Conservation (phyloP, 2,113 vertebrate species). For the Hyla sarda region DNA sequence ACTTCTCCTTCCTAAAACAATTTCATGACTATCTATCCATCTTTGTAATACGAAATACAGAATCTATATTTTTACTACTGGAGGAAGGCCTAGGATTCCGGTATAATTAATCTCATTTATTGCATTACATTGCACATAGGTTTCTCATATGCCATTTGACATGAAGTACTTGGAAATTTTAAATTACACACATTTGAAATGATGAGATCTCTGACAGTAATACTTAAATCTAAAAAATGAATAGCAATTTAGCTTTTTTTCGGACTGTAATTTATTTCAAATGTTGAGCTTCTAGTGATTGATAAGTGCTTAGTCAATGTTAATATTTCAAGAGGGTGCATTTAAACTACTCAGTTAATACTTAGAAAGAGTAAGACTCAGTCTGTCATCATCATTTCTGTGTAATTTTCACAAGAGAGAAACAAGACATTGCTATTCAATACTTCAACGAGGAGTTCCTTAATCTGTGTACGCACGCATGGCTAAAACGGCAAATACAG, state of each 20-base stretch:
- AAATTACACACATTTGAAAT: slow-evolving; percentile 55
- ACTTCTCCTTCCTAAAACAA: slow-evolving; percentile 24
- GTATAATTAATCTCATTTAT: slow-evolving; percentile 39
- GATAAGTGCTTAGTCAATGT: slow-evolving; percentile 56
- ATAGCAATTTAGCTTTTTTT: slow-evolving; percentile 51
- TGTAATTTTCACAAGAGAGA: slow-evolving; percentile 1
- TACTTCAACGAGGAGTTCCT: neutral
- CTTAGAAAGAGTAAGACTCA: slow-evolving; percentile 9
- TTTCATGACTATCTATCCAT: neutral
- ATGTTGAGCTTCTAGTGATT: slow-evolving; percentile 36
- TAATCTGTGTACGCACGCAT: neutral
- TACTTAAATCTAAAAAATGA: slow-evolving; percentile 52
- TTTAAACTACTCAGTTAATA: slow-evolving; percentile 43
- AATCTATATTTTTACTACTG: slow-evolving; percentile 27
- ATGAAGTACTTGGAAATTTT: slow-evolving; percentile 38
- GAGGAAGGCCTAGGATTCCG: neutral
- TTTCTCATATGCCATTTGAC: slow-evolving; percentile 44
- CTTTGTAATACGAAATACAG: neutral
- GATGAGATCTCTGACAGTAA: slow-evolving; percentile 52
- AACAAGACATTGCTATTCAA: neutral
- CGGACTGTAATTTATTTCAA: slow-evolving; percentile 49
- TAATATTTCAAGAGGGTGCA: slow-evolving; percentile 55
- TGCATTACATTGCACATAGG: slow-evolving; percentile 20
- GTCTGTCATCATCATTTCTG: slow-evolving; percentile 33
- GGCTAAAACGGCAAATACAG: neutral